Evolutionary conservation across 2,888 invertebrate species (phyloP).

Genomic region (Eledona agricola): DNA sequence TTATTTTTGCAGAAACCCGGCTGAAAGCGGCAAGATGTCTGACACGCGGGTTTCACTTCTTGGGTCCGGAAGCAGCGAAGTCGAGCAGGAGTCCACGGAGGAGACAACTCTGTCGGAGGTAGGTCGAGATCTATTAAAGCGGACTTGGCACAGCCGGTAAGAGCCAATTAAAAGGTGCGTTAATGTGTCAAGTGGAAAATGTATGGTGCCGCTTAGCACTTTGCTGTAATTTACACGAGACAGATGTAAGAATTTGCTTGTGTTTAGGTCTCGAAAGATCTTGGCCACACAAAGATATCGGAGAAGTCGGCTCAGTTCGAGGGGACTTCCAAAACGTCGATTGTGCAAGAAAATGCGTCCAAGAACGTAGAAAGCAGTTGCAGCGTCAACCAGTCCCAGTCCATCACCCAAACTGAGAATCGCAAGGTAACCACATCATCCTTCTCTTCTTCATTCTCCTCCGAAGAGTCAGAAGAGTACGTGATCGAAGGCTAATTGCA

Average conservation of each 20-base stretch:
- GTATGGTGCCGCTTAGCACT: slow-evolving; percentile 18
- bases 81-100: slow-evolving; percentile 56
- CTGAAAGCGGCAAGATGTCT: slow-evolving; percentile 47
- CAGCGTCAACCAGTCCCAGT: slow-evolving; percentile 53
- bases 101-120: slow-evolving; percentile 59
- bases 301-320: slow-evolving; percentile 60
- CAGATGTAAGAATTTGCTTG: slow-evolving; percentile 31
- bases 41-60: slow-evolving; percentile 47
- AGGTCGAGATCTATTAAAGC: slow-evolving; percentile 36
- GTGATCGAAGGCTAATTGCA: slow-evolving; percentile 52
- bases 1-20: slow-evolving; percentile 43
- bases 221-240: slow-evolving; percentile 34
- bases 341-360: slow-evolving; percentile 57
- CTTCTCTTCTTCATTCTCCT: slow-evolving; percentile 58
- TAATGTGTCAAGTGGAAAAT: slow-evolving; percentile 47
- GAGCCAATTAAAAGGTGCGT: slow-evolving; percentile 53
- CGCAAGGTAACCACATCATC: slow-evolving; percentile 57
- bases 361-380: slow-evolving; percentile 55
- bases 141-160: slow-evolving; percentile 50
- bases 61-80: slow-evolving; percentile 47
- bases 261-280: slow-evolving; percentile 57
- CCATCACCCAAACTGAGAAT: slow-evolving; percentile 53
- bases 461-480: slow-evolving; percentile 61
- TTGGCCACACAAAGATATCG: slow-evolving; percentile 56
- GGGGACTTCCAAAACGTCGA: slow-evolving; percentile 56